phyloP scores from a whole-genome alignment of 2,113 vertebrate species.

The Rhea americana region DNA sequence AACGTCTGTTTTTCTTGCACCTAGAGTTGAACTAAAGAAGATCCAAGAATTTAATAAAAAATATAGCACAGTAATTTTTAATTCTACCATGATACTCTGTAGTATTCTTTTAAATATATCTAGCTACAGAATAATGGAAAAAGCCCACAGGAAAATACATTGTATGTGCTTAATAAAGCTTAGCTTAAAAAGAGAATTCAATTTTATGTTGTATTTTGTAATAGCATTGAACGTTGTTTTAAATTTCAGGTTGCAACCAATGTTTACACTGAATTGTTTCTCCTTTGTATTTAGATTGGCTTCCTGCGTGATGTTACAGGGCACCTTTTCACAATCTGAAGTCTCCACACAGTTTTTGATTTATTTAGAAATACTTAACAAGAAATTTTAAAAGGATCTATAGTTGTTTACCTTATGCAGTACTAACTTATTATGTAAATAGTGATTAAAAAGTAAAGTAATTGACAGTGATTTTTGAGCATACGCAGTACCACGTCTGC shows the following conservation, averaged over 20 bases:
- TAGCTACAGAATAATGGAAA: neutral
- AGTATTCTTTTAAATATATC: neutral
- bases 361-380: neutral
- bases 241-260: too few species aligned
- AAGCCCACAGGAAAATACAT: neutral
- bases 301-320: neutral
- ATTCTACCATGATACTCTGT: neutral
- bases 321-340: neutral
- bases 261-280: neutral
- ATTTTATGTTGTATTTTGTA: neutral
- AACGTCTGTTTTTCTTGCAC: neutral
- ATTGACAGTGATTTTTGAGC: neutral
- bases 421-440: neutral
- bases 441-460: neutral
- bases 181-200: neutral
- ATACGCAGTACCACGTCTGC: neutral
- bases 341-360: neutral
- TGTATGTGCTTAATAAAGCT: neutral
- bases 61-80: neutral
- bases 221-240: neutral
- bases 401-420: neutral
- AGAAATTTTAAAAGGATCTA: neutral
- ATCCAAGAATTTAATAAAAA: neutral
- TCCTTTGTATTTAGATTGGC: neutral
- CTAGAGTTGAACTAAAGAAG: slow-evolving; percentile 37